Percentiles rank a stretch among this genome's conserved stretches.
These are phyloP conservation scores for Ceratothoa steindachneri DNA, from an alignment of 2,888 invertebrate species.

Conservation along the genomic window DNA sequence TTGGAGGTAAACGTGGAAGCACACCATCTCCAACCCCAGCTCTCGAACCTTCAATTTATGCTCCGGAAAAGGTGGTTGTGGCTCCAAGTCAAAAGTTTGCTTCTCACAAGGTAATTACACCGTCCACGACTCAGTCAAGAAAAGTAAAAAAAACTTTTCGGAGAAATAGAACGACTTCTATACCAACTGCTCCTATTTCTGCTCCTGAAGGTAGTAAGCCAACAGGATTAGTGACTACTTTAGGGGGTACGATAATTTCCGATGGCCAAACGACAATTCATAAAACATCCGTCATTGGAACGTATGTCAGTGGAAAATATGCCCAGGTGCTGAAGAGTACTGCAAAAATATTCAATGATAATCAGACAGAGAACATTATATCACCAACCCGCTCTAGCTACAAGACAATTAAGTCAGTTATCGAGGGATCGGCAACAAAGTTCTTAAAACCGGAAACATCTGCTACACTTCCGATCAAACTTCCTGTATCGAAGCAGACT, in stretches of 20 bases:
- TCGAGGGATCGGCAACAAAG: conserved; percentile 44
- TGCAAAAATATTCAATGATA: conserved; percentile 60
- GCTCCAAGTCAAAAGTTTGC: conserved; percentile 39
- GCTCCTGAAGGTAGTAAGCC: conserved; percentile 61
- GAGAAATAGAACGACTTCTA: conserved; percentile 25
- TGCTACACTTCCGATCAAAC: conserved; percentile 57
- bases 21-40: neutral
- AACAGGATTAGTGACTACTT: conserved; percentile 73
- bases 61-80: conserved; percentile 40
- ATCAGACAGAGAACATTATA: conserved; percentile 65
- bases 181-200: conserved; percentile 58
- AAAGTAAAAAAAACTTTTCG: conserved; percentile 48
- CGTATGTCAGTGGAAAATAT: conserved; percentile 76
- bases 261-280: conserved; percentile 78
- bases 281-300: conserved; percentile 84
- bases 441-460: conserved; percentile 38
- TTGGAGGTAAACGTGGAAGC: conserved; percentile 28
- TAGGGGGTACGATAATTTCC: conserved; percentile 76
- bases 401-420: conserved; percentile 46
- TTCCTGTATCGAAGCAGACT: conserved; percentile 53
- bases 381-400: conserved; percentile 62
- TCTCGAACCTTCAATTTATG: neutral
- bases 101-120: conserved; percentile 32
- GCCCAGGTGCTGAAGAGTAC: conserved; percentile 80
- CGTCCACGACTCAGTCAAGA: conserved; percentile 33